Base-by-base conservation (phyloP, 2,888 invertebrate genomes). In the Synanthedon andrenaeformis region DNA sequence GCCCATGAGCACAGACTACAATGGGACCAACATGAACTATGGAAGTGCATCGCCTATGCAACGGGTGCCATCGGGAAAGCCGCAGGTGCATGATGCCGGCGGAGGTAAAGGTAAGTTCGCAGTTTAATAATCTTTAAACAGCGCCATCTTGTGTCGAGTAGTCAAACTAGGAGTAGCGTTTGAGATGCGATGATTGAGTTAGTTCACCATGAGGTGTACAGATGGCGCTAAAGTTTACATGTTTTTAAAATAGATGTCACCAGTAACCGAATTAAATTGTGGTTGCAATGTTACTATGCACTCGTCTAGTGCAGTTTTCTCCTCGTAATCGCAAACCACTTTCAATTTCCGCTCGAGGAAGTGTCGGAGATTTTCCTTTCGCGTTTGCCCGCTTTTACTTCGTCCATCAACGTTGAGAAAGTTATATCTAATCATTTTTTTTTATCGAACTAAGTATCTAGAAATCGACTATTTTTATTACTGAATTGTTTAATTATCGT, bases 331-430 rank as follows among this genome's bases (percentile, higher is more conserved):
- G 70, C 67, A 71, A 69, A 76, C 74, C 73, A 84, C 86, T 86
- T 86, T 86, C 85, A 72, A 79, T 86, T 86, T 86, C 82, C 83
- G 76, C 78, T 83, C 65, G 76, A 84, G 85, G 86, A 86, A 86
- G 82, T 84, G 70, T 62, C 60, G 62, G 62, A 65, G 69, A 77
- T 83, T 85, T 86, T 86, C 83, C 82, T 83, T 82, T 83, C 74
- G 72, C 72, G 65, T 70, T 45, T 45, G 68, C 68, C 75, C 66
- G 81, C 82, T 86, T 82, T 85, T 86, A 82, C 82, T 65, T 66
- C 65, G 67, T 12, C 45, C 13, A 45, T 45, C 45, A 12, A 13
- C 45, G 45, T 5, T 51, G 54, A 45, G 54, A 54, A 54, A 54
- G 52, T 54, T 54, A 48, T 54, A 45, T 45, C 45, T 45, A 45